Conservation (phyloP, 64 coral and sea anemone species). For the Astreopora myriophthalma region DNA sequence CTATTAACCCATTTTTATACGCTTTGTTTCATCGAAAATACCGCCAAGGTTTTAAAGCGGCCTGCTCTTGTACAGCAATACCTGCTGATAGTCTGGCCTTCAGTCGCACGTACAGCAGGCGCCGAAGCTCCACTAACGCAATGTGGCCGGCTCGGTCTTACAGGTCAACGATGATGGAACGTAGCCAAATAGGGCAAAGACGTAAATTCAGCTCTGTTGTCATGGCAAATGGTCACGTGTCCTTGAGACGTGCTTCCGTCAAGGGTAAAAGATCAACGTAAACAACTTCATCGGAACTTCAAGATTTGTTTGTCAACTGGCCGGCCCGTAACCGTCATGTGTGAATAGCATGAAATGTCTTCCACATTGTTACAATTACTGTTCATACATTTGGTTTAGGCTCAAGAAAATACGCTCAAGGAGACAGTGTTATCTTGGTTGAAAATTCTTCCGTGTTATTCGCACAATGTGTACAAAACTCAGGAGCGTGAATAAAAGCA, state of each 20-base stretch:
- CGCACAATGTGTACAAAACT: too few species aligned
- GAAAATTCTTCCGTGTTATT: too few species aligned
- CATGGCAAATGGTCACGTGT: neutral
- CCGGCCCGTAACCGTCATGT: too few species aligned
- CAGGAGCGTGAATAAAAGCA: too few species aligned
- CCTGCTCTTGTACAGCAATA: constrained; percentile 52
- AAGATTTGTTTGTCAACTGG: too few species aligned
- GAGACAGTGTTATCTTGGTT: too few species aligned
- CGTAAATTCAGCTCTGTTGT: constrained; percentile 8
- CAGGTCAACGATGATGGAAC: neutral
- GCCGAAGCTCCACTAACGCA: neutral
- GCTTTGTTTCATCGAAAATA: constrained; percentile 83
- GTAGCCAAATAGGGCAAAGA: neutral
- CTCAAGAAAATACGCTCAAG: too few species aligned
- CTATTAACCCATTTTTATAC: constrained; percentile 82
- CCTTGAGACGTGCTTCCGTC: neutral
- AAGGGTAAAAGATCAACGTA: too few species aligned
- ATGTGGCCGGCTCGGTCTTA: neutral
- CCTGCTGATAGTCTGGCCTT: neutral
- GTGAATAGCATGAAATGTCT: too few species aligned
- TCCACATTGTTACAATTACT: too few species aligned
- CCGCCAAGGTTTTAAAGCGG: constrained; percentile 77
- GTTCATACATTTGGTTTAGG: too few species aligned
- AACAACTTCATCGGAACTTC: too few species aligned
- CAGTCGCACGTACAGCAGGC: constrained; percentile 2